phyloP scores from a whole-genome alignment of 2,113 vertebrate species.

The Aptenodytes forsteri region DNA sequence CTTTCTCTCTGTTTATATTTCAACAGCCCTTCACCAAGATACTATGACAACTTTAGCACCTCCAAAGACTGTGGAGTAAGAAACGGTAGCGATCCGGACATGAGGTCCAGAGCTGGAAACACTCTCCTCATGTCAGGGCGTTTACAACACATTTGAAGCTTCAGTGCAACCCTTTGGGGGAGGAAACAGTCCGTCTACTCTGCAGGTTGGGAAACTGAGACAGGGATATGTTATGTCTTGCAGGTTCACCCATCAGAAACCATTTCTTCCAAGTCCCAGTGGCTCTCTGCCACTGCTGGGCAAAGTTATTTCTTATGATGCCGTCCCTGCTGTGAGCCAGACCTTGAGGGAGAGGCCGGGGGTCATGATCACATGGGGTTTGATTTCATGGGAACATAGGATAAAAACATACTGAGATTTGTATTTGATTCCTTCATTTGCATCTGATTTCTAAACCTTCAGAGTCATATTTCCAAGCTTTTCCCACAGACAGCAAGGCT shows the following conservation, averaged over 20 bases:
- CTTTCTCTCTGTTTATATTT: neutral
- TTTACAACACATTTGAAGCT: neutral
- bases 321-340: neutral
- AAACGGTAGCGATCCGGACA: neutral
- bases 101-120: neutral
- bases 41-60: neutral
- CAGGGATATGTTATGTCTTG: neutral
- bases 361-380: neutral
- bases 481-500: neutral
- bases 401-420: neutral
- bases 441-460: neutral
- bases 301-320: neutral
- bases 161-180: neutral
- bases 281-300: neutral
- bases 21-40: neutral
- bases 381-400: neutral
- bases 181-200: neutral
- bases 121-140: neutral
- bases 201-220: neutral
- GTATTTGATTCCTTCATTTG: neutral
- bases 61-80: neutral
- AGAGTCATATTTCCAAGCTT: neutral
- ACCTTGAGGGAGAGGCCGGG: neutral
- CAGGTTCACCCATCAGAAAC: neutral
- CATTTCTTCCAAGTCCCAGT: neutral